Conservation (phyloP, 2,888 invertebrate genomes). For the Acronicta aceris region DNA sequence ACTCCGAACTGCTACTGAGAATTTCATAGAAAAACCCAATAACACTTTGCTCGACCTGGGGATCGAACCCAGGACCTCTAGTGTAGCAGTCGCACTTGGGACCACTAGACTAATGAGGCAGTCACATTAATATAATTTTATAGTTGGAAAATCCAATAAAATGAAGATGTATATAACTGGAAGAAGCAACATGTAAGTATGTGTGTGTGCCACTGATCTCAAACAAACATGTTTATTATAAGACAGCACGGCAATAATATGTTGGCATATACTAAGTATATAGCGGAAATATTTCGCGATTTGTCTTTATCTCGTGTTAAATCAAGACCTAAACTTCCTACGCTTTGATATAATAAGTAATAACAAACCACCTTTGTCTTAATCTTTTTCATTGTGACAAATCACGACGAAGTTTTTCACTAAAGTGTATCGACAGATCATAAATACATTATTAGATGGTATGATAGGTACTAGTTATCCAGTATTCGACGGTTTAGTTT, state of each 20-base stretch:
- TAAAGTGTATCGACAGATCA: neutral
- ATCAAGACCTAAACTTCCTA: conserved; percentile 40
- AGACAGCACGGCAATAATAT: neutral
- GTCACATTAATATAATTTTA: too few relatives aligned
- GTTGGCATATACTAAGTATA: neutral
- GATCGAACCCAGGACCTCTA: too few relatives aligned
- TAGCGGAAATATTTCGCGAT: neutral
- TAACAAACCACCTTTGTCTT: neutral
- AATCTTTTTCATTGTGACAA: conserved; percentile 12
- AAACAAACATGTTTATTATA: too few relatives aligned
- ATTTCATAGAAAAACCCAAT: too few relatives aligned
- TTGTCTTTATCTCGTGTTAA: conserved; percentile 25
- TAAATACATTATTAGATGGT: neutral
- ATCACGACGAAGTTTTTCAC: neutral
- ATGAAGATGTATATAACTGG: too few relatives aligned
- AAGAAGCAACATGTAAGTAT: too few relatives aligned
- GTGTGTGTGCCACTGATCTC: too few relatives aligned
- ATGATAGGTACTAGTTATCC: conserved; percentile 6
- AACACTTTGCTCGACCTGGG: too few relatives aligned
- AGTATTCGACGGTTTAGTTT: conserved; percentile 36
- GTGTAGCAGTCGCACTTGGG: too few relatives aligned
- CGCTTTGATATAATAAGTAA: conserved; percentile 13
- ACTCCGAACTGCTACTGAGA: too few relatives aligned
- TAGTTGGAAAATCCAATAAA: too few relatives aligned
- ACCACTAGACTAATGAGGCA: too few relatives aligned